A percentile compares a stretch with the other conserved stretches of the same genome.
These are phyloP conservation scores for Pteria penguin DNA, from an alignment of 2,888 invertebrate genomes.

Conservation along the genomic window DNA sequence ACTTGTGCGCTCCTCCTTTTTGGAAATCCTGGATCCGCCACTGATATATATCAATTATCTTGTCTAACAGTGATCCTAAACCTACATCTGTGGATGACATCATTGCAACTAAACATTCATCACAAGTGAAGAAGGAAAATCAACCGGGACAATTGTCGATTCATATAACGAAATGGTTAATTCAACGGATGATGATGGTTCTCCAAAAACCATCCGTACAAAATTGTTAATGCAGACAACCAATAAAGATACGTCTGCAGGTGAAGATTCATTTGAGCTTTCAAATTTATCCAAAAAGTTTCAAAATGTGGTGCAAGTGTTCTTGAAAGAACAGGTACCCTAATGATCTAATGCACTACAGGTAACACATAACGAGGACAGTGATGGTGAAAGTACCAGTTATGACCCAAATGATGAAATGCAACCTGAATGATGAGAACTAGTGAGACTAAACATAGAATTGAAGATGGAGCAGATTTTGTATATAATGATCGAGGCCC, in stretches of 20 bases:
- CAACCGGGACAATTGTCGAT: conserved; percentile 30
- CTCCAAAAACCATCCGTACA: conserved; percentile 28
- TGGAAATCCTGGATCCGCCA: conserved; percentile 51
- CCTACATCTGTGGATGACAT: conserved; percentile 54
- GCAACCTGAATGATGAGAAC: conserved; percentile 52
- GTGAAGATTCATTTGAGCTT: conserved; percentile 52
- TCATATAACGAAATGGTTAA: conserved; percentile 28
- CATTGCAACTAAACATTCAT: conserved; percentile 45
- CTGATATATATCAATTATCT: conserved; percentile 56
- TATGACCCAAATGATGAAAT: neutral
- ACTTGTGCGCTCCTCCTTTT: conserved; percentile 49
- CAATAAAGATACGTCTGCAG: conserved; percentile 53
- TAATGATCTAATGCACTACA: neutral
- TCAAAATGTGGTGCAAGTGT: conserved; percentile 35
- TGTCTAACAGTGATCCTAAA: conserved; percentile 50
- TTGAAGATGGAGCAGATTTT: conserved; percentile 21
- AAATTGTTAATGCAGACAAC: conserved; percentile 53
- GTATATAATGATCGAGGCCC: conserved; percentile 56
- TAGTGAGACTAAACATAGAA: conserved; percentile 38
- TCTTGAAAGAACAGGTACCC: neutral
- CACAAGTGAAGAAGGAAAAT: conserved; percentile 23
- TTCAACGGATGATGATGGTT: neutral
- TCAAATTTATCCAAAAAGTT: conserved; percentile 40
- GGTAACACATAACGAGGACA: conserved; percentile 21
- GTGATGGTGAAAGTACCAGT: neutral